Evolutionary conservation across 2,113 vertebrate genomes (phyloP), one percentile per base, ranked within the genome.

Genomic region (Psophia crepitans): DNA sequence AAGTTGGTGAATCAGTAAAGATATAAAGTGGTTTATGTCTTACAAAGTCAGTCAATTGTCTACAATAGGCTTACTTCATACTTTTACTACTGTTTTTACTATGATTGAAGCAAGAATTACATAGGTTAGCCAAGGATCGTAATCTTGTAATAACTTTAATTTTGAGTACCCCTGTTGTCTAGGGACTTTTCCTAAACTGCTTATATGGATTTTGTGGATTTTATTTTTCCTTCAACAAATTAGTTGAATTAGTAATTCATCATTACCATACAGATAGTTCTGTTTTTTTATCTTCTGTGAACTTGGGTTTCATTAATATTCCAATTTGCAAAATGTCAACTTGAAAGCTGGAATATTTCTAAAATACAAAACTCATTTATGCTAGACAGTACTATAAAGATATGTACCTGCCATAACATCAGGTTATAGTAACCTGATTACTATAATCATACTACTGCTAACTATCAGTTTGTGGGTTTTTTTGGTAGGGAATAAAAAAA

Each of bases 151-250:
- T 33, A 43, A 60, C 13, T 49, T 70, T 51, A 39, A 22, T 84
- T 71, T 77, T 69, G 5, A 1, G 0, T 60, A 26, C 9, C 76
- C 2, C 3, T 65, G 5, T 58, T 49, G 2, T 56, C 15, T 71
- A 22, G 3, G 12, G 5, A 24, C 18, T 71, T 44, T 41, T 30
- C 27, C 12, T 46, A 43, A 91, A 30, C 5, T 16, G 16, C 13
- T 32, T 32, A 1, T 32, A 6, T 53, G 32, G 6, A 12, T 30
- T 33, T 44, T 35, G 1, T 4, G n/a, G n/a, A 10, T 35, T 63
- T 53, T 33, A 0, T 12, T 61, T 86, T 86, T 17, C 11, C 22
- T 15, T 35, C 14, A 61, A 74, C 24, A 91, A 73, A 65, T 49
- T 1, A 53, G 8, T 44, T 81, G 8, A 44, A 39, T 65, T 86